These are phyloP conservation scores for Grallaria varia DNA, from an alignment of 2,113 vertebrate genomes.

Conservation along the genomic window DNA sequence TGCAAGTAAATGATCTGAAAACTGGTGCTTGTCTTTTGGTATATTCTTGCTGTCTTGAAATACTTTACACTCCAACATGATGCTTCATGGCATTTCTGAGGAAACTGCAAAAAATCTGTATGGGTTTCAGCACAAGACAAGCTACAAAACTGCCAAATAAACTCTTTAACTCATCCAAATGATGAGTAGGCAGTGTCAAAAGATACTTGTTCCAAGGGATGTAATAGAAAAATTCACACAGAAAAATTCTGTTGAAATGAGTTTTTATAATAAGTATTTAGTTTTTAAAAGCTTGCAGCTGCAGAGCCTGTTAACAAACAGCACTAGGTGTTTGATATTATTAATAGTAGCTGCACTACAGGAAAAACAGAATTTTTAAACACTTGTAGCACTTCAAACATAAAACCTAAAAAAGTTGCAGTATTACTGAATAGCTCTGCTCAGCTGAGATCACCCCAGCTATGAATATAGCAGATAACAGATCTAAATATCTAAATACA, in stretches of 20 bases:
- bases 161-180: neutral
- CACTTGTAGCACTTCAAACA: neutral
- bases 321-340: neutral
- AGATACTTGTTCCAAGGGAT: neutral
- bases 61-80: neutral
- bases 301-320: neutral
- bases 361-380: neutral
- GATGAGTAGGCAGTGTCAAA: neutral
- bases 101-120: neutral
- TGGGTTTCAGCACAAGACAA: neutral
- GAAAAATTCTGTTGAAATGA: neutral
- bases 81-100: neutral
- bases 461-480: neutral
- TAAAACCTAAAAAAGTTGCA: neutral
- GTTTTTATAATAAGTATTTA: neutral
- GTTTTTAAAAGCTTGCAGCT: neutral
- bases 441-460: neutral
- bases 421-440: neutral
- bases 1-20: neutral
- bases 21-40: neutral
- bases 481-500: neutral
- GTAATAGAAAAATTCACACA: neutral
- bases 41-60: neutral
- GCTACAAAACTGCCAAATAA: neutral
- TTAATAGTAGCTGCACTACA: neutral